These are phyloP conservation scores for Rhabditoides inermis DNA, from an alignment of 2,888 invertebrate species.

Conservation along the genomic window DNA sequence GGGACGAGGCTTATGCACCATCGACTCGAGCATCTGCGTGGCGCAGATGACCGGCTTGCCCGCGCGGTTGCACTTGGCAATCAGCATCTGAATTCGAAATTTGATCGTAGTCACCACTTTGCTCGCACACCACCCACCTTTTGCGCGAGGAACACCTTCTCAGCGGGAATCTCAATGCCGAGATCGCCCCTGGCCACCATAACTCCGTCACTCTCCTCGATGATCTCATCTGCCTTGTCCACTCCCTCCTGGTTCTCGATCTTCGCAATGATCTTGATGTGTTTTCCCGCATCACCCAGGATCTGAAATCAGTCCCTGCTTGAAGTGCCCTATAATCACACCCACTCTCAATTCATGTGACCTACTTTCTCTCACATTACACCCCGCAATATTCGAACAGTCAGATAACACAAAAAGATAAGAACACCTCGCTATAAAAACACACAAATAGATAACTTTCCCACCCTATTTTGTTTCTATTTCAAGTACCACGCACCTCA, in stretches of 20 bases:
- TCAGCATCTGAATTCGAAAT: slow-evolving; percentile 68
- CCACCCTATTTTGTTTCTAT: too few relatives aligned
- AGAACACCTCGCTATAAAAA: too few relatives aligned
- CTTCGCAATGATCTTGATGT: slow-evolving; percentile 89
- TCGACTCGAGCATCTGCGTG: slow-evolving; percentile 91
- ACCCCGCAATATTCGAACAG: too few relatives aligned
- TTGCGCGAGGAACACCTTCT: slow-evolving; percentile 63
- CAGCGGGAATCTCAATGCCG: slow-evolving; percentile 94
- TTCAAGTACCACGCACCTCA: slow-evolving; percentile 45
- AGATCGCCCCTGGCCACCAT: slow-evolving; percentile 76
- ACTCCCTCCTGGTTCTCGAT: slow-evolving; percentile 84
- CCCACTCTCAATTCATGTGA: too few relatives aligned
- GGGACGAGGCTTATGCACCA: slow-evolving; percentile 92
- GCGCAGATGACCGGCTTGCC: slow-evolving; percentile 97
- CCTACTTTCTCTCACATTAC: too few relatives aligned
- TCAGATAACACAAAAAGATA: too few relatives aligned
- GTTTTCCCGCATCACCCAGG: slow-evolving; percentile 49
- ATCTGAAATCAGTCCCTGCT: slow-evolving; percentile 21
- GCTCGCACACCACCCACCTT: slow-evolving; percentile 59
- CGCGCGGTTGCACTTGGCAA: slow-evolving; percentile 83
- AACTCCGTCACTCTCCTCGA: slow-evolving; percentile 78
- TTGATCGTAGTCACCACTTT: background rate
- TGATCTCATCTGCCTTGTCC: slow-evolving; percentile 74
- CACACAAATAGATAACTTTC: too few relatives aligned
- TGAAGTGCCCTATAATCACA: background rate